These are phyloP conservation scores for Brachionus asplanchnoidis DNA, from an alignment of 1,140 invertebrate genomes.

Conservation along the genomic window DNA sequence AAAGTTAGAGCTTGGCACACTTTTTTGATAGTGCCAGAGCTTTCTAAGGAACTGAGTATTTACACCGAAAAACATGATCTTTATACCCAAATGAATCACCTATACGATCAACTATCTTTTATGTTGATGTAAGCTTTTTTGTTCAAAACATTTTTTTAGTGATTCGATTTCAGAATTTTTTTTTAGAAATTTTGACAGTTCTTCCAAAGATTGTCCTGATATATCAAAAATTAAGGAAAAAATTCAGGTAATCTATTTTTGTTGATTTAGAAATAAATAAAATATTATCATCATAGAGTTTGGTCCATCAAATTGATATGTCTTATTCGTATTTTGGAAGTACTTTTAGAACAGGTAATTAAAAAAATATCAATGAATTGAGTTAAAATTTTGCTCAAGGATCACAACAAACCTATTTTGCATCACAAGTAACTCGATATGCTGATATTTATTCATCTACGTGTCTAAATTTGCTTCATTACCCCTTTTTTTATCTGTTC, in stretches of 20 bases:
- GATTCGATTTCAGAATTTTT: neutral
- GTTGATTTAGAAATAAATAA: neutral
- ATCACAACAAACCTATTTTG: conserved; percentile 95
- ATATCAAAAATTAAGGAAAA: conserved; percentile 35
- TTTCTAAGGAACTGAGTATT: conserved; percentile 90
- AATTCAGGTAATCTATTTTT: neutral
- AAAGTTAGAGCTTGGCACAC: conserved; percentile 97
- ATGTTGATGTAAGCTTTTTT: neutral
- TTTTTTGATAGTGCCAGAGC: conserved; percentile 92
- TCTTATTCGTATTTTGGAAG: conserved; percentile 31
- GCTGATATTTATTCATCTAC: conserved; percentile 94
- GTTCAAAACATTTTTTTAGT: neutral
- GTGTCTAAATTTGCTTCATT: conserved; percentile 95
- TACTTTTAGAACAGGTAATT: conserved; percentile 33
- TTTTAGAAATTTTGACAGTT: conserved; percentile 28
- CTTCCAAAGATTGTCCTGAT: conserved; percentile 34
- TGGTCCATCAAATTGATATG: conserved; percentile 37
- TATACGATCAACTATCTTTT: conserved; percentile 63
- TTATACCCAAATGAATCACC: conserved; percentile 79
- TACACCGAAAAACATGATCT: conserved; percentile 94
- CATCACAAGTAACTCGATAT: conserved; percentile 81
- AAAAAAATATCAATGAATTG: neutral
- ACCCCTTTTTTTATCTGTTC: conserved; percentile 85
- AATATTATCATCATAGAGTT: neutral
- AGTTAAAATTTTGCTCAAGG: conserved; percentile 57